These are phyloP conservation scores for Menidia menidia DNA, from an alignment of 2,797 vertebrate species.

Conservation along the genomic window DNA sequence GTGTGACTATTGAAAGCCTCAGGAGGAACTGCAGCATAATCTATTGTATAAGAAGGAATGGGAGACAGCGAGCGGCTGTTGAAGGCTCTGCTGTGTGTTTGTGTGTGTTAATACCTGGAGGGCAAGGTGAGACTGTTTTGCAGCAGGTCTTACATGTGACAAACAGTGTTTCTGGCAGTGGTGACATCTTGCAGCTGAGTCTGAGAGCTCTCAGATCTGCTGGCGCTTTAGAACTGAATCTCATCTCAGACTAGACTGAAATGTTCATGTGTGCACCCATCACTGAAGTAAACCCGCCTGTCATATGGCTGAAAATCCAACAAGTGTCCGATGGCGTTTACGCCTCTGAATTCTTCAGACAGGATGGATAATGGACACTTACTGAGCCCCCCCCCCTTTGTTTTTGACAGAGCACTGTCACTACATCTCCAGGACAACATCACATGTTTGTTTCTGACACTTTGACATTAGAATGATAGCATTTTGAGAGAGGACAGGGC, in stretches of 20 bases:
- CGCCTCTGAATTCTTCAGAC: neutral
- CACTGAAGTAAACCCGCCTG: neutral
- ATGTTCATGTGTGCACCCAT: neutral
- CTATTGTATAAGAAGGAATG: neutral
- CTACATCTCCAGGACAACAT: neutral
- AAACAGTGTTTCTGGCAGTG: constrained; percentile 39
- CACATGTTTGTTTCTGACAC: neutral
- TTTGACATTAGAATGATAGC: neutral
- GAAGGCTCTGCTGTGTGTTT: constrained; percentile 26
- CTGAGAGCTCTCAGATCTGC: constrained; percentile 2
- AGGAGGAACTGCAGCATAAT: neutral
- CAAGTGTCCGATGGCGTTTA: neutral
- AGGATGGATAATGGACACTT: constrained; percentile 19
- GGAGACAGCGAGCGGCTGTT: constrained; percentile 5
- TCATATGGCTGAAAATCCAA: neutral
- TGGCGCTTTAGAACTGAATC: constrained; percentile 31
- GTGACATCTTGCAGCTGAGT: constrained; percentile 20
- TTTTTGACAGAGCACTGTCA: neutral
- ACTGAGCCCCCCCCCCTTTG: neutral
- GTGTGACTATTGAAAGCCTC: constrained; percentile 8
- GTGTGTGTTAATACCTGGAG: constrained; percentile 39
- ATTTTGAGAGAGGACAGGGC: neutral
- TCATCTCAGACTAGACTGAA: constrained; percentile 11
- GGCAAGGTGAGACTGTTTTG: constrained; percentile 54
- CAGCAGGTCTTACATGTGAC: constrained; percentile 55